Percentiles rank a stretch among this genome's conserved stretches.
Evolutionary conservation across 2,797 vertebrate species (phyloP).

Genomic region (Pangasius sanitwongsei): DNA sequence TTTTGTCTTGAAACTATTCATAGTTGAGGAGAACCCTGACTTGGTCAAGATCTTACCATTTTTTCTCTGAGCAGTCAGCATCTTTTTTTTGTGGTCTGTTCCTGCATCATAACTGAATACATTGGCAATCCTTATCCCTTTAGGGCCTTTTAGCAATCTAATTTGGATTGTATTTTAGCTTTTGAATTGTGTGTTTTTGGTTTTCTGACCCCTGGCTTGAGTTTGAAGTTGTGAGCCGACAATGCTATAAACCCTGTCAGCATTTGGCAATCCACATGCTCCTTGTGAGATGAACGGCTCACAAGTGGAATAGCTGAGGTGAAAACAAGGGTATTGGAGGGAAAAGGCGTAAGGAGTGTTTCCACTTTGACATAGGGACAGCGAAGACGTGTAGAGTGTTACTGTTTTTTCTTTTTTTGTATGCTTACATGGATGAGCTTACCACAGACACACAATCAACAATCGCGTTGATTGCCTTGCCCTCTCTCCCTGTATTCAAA

Average conservation of each 20-base stretch:
- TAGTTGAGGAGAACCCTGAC: background rate
- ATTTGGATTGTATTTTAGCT: background rate
- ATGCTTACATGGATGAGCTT: background rate
- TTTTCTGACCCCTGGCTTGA: constrained; percentile 13
- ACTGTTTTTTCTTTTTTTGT: background rate
- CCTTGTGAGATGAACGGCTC: constrained; percentile 9
- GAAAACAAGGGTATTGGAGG: constrained; percentile 1
- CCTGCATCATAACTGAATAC: background rate
- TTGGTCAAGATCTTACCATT: background rate
- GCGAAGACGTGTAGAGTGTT: constrained; percentile 18
- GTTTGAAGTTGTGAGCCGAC: constrained; percentile 6
- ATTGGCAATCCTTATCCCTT: background rate
- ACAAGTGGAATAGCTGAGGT: constrained; percentile 33
- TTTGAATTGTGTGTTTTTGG: constrained; percentile 21
- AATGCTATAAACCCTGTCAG: constrained; percentile 1
- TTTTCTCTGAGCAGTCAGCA: background rate
- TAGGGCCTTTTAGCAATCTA: background rate
- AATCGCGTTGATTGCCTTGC: background rate
- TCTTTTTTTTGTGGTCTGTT: background rate
- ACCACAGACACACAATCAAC: constrained; percentile 24
- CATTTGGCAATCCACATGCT: constrained; percentile 19
- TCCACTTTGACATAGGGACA: background rate
- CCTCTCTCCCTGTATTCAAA: background rate
- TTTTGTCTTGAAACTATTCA: background rate
- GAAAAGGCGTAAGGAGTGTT: constrained; percentile 23